Evolutionary conservation across 1,140 invertebrate species (phyloP).

Genomic region (Cydia amplana): DNA sequence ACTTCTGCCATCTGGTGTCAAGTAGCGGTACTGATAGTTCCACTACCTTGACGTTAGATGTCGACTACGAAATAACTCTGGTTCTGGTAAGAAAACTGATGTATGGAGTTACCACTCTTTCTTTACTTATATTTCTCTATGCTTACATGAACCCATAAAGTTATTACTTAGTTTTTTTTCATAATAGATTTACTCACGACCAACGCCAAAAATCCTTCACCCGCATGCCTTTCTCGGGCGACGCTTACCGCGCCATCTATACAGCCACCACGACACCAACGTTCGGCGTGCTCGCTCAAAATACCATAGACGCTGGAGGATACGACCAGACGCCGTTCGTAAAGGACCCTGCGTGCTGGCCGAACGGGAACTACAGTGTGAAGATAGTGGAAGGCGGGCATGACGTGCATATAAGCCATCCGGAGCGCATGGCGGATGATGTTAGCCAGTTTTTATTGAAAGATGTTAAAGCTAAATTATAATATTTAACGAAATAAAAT

Average conservation of each 20-base stretch:
- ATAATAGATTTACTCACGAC: constrained; percentile 57
- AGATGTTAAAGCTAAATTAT: not conserved
- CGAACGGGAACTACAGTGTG: constrained; percentile 48
- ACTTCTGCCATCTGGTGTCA: too few species aligned
- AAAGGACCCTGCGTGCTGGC: constrained; percentile 49
- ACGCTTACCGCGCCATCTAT: constrained; percentile 45
- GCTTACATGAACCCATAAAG: too few species aligned
- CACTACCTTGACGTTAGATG: too few species aligned
- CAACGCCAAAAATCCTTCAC: constrained; percentile 57
- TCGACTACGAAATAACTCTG: too few species aligned
- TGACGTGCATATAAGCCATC: constrained; percentile 45
- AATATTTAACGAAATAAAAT: not conserved
- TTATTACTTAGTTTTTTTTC: too few species aligned
- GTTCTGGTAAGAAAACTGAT: too few species aligned
- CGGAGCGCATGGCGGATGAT: constrained; percentile 43
- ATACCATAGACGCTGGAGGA: constrained; percentile 35
- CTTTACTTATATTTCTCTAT: too few species aligned
- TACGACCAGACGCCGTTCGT: constrained; percentile 48
- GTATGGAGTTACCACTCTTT: too few species aligned
- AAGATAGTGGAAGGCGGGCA: constrained; percentile 47
- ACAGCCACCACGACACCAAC: constrained; percentile 46
- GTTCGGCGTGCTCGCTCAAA: constrained; percentile 48
- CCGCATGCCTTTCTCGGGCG: constrained; percentile 44
- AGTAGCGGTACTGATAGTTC: too few species aligned
- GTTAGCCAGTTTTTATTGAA: constrained; percentile 44